Conservation (phyloP, 2,113 vertebrate species). For the Cariama cristata region DNA sequence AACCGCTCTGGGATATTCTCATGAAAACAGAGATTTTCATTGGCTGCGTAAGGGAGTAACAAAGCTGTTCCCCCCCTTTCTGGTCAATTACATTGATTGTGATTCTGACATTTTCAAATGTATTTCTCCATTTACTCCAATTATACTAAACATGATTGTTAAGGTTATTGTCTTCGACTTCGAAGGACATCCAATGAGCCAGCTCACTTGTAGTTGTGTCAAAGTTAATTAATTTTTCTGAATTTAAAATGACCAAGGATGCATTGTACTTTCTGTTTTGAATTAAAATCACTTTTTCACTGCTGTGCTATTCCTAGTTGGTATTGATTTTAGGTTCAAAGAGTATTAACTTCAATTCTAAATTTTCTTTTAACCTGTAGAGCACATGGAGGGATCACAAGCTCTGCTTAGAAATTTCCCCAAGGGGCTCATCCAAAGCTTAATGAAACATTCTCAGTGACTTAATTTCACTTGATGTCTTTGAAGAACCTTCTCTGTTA, state of each 20-base stretch:
- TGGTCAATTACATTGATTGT: constrained; percentile 44
- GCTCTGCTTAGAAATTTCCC: neutral
- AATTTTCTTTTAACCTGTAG: constrained; percentile 52
- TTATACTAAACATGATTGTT: constrained; percentile 49
- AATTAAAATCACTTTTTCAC: constrained; percentile 61
- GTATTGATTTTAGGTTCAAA: constrained; percentile 56
- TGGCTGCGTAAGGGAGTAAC: neutral
- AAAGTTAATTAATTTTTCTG: constrained; percentile 62
- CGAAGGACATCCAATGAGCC: neutral
- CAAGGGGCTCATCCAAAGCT: neutral
- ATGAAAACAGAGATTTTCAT: neutral
- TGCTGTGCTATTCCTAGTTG: constrained; percentile 12
- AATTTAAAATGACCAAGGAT: constrained; percentile 37
- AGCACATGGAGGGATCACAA: neutral
- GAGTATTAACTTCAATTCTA: constrained; percentile 44
- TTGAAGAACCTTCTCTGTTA: neutral
- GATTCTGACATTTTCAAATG: constrained; percentile 46
- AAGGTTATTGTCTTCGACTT: constrained; percentile 49
- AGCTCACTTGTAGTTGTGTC: constrained; percentile 42
- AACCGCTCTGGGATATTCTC: neutral
- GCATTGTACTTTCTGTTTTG: constrained; percentile 41
- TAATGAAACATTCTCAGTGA: neutral
- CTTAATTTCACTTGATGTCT: constrained; percentile 6
- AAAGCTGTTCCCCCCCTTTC: neutral
- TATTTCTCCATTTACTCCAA: constrained; percentile 50